Conservation (phyloP, 2,888 invertebrate genomes). For the Protodeltote pygarga region DNA sequence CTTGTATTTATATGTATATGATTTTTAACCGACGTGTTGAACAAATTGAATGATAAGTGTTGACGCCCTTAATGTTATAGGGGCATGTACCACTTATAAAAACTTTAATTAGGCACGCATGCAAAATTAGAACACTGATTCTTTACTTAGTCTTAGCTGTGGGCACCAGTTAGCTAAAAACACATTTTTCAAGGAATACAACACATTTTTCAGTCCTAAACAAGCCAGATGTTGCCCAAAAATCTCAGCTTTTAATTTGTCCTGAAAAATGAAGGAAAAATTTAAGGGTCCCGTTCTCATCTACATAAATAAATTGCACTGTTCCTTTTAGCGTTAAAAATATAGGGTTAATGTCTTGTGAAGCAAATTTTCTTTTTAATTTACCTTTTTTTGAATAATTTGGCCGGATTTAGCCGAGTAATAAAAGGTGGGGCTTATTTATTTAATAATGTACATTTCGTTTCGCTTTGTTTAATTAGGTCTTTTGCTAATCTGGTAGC, state of each 20-base stretch:
- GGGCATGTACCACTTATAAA: too few species aligned
- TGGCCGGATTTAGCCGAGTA: conserved; percentile 14
- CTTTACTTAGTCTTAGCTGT: too few species aligned
- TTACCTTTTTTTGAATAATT: conserved; percentile 41
- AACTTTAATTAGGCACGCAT: too few species aligned
- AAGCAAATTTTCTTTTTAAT: conserved; percentile 52
- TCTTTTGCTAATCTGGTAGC: conserved; percentile 22
- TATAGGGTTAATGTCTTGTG: conserved; percentile 61
- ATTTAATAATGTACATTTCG: conserved; percentile 24
- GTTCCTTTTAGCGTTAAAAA: conserved; percentile 50
- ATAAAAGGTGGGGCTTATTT: conserved; percentile 37
- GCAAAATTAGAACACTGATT: too few species aligned
- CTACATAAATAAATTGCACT: conserved; percentile 63
- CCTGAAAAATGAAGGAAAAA: conserved; percentile 55
- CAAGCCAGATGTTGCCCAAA: conserved; percentile 22
- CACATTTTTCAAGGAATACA: conserved; percentile 12
- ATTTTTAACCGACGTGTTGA: too few species aligned
- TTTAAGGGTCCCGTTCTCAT: conserved; percentile 46
- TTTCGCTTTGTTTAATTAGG: conserved; percentile 41
- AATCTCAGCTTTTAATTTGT: conserved; percentile 27
- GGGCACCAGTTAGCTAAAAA: too few species aligned
- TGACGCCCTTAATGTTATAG: too few species aligned
- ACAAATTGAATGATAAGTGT: too few species aligned
- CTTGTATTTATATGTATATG: too few species aligned
- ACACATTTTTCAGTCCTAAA: conserved; percentile 25